Evolutionary conservation across 2,113 vertebrate species (phyloP).

Genomic region (Oophaga pumilio): DNA sequence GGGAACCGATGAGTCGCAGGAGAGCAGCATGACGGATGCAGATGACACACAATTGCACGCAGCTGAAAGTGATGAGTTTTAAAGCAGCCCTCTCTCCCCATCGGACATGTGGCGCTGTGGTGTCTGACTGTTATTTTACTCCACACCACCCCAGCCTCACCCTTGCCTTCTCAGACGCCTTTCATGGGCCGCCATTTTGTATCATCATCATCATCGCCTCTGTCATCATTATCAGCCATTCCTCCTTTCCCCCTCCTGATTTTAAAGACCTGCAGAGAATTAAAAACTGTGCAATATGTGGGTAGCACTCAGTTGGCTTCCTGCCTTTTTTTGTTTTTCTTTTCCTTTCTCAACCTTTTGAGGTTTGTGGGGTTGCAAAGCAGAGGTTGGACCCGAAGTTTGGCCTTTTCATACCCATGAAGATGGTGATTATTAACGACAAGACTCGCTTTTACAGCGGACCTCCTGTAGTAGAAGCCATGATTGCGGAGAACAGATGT

Average conservation of each 20-base stretch:
- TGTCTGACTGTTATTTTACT: slow-evolving; percentile 73
- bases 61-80: slow-evolving; percentile 95
- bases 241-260: slow-evolving; percentile 16
- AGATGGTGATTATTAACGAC: background rate
- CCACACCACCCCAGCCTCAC: slow-evolving; percentile 67
- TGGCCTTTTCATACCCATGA: background rate
- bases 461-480: background rate
- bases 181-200: slow-evolving; percentile 33
- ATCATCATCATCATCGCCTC: slow-evolving; percentile 37
- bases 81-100: slow-evolving; percentile 66
- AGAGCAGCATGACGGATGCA: slow-evolving; percentile 98
- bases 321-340: slow-evolving; percentile 4
- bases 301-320: slow-evolving; percentile 23
- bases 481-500: background rate
- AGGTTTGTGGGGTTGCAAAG: background rate
- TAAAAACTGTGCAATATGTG: slow-evolving; percentile 54
- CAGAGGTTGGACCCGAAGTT: background rate
- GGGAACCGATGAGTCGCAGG: slow-evolving; percentile 89
- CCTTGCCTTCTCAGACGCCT: slow-evolving; percentile 55
- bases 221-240: slow-evolving; percentile 28
- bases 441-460: background rate
- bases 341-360: background rate
- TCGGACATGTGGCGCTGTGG: slow-evolving; percentile 64
- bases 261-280: slow-evolving; percentile 48
- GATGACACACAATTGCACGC: slow-evolving; percentile 97